Evolutionary conservation across 2,113 vertebrate genomes (phyloP), one percentile per base, ranked within the genome.

Genomic region (Zootoca vivipara): DNA sequence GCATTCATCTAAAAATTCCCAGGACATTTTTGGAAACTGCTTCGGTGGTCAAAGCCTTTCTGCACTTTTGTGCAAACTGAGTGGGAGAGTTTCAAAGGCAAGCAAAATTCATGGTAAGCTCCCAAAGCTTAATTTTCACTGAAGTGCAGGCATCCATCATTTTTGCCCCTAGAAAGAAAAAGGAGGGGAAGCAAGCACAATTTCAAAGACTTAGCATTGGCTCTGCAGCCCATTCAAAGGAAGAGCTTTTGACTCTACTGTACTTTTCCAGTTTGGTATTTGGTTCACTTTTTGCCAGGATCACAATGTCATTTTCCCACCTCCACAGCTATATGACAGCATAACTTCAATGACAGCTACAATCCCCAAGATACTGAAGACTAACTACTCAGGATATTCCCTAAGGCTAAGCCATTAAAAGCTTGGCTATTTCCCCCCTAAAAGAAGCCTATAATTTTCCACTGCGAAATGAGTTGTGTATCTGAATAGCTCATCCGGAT

Each of bases 311-410:
- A 62, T 84, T 33, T 79, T 82, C 1, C 56, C 64, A 87, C 28
- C 67, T 58, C 40, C 83, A 69, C 4, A 70, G 20, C 69, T 75
- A n/a, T 90, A 78, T 65, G 83, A 85, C 0, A 16, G 38, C 83
- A 85, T 80, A 85, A 79, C 58, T 89, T 88, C 40, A 90, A 38
- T 42, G 3, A 82, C 40, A 91, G 72, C 77, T 89, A 73, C 40
- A 85, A 78, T 87, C 82, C 69, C 15, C 77, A 88, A 85, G 38
- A 56, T 85, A 90, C 86, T 82, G 35, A 87, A 89, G 28, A 87
- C 8, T 75, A 85, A 83, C 46, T 52, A 52, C 46, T 64, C 67
- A 85, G 40, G 77, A 92, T 85, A 80, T 83, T 90, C 24, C 2
- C 20, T 1, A 85, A 42, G 62, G 2, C 20, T 1, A 85, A 42